Evolutionary conservation across 2,797 vertebrate genomes (phyloP).

Genomic region (Toxotes lorentzi): DNA sequence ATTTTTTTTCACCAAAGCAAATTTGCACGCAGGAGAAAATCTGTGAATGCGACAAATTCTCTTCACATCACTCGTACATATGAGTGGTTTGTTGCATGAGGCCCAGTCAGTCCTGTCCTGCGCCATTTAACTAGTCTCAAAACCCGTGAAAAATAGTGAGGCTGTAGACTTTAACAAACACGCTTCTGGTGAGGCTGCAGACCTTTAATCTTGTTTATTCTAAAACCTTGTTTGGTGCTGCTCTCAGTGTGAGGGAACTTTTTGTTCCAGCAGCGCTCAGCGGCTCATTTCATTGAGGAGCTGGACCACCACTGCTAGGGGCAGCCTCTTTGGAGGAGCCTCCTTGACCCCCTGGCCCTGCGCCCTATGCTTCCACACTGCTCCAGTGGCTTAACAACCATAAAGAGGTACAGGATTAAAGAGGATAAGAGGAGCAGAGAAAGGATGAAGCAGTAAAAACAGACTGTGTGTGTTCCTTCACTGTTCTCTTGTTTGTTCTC

Average conservation of each 20-base stretch:
- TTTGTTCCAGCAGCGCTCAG: conserved; percentile 58
- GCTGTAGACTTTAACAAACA: conserved; percentile 31
- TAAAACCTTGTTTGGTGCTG: conserved; percentile 43
- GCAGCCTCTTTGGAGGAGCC: conserved; percentile 57
- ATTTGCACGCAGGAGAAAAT: no score
- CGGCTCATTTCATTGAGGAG: conserved; percentile 39
- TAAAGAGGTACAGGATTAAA: conserved; percentile 88
- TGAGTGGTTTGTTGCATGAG: not conserved
- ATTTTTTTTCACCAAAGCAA: no score
- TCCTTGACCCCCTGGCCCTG: conserved; percentile 72
- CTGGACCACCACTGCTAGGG: conserved; percentile 51
- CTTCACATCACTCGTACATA: no score
- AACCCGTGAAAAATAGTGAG: not conserved
- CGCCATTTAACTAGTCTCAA: no score
- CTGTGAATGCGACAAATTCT: no score
- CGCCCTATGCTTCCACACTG: conserved; percentile 62
- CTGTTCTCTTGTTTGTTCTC: conserved; percentile 75
- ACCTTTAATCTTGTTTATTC: conserved; percentile 51
- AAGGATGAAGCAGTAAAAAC: conserved; percentile 82
- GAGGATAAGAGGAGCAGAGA: conserved; percentile 85
- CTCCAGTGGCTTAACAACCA: conserved; percentile 71
- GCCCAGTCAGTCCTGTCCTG: no score
- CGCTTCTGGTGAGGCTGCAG: conserved; percentile 1
- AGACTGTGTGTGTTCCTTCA: conserved; percentile 79
- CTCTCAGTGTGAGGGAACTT: conserved; percentile 40